A percentile compares a stretch with the other conserved stretches of the same genome.
Evolutionary conservation across 2,888 invertebrate genomes (phyloP).

Genomic region (Melanophora roralis): DNA sequence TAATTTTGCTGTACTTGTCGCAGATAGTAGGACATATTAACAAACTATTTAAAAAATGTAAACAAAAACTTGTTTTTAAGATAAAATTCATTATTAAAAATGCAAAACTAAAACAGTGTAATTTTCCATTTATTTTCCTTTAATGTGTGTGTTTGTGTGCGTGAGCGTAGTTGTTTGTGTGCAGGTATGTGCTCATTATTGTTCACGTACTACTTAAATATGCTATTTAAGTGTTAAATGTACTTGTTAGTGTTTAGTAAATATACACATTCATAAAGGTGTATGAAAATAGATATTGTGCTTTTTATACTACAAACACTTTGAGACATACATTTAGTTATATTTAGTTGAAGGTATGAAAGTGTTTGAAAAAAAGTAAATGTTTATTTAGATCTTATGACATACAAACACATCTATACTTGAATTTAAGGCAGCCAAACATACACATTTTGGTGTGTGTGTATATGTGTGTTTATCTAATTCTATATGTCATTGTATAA

Average conservation of each 20-base stretch:
- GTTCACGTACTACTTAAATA: not conserved
- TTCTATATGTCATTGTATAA: slow-evolving; percentile 17
- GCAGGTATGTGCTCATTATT: not conserved
- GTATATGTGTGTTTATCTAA: not conserved
- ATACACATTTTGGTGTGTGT: too few species aligned
- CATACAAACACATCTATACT: not conserved
- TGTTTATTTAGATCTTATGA: not conserved
- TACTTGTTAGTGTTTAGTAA: not conserved
- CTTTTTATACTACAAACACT: not conserved
- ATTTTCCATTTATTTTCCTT: not conserved
- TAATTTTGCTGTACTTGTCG: too few species aligned
- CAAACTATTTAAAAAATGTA: too few species aligned
- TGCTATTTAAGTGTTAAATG: slow-evolving; percentile 28
- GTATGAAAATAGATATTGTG: not conserved
- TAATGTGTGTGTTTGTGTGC: too few species aligned
- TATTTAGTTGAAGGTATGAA: not conserved
- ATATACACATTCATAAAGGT: not conserved
- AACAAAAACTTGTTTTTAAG: too few species aligned
- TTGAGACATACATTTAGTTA: not conserved
- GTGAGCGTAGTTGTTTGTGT: too few species aligned
- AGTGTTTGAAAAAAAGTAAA: not conserved
- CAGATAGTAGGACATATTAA: too few species aligned
- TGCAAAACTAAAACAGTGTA: not conserved
- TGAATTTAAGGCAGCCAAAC: too few species aligned
- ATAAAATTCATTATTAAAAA: slow-evolving; percentile 4